Conservation (phyloP, 2,888 invertebrate genomes). For the Drosophila kokeensis region DNA sequence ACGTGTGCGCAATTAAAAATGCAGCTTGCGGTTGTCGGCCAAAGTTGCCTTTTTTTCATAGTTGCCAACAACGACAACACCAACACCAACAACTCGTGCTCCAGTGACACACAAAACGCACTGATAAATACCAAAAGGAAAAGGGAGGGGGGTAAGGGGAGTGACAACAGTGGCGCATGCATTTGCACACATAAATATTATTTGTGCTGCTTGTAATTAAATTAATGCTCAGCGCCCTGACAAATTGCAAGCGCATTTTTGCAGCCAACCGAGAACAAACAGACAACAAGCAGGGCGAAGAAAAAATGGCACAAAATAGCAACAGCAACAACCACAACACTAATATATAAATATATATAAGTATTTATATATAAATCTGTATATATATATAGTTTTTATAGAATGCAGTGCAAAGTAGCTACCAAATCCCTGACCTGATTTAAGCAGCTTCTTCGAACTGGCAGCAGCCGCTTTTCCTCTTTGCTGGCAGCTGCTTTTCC, state of each 20-base stretch:
- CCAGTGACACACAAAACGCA: slow-evolving; percentile 73
- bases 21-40: slow-evolving; percentile 79
- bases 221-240: slow-evolving; percentile 60
- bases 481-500: not conserved
- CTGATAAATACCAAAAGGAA: not conserved
- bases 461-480: slow-evolving; percentile 41
- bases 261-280: slow-evolving; percentile 15
- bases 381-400: slow-evolving; percentile 4
- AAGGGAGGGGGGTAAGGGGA: not conserved
- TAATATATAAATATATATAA: slow-evolving; percentile 12
- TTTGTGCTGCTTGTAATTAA: slow-evolving; percentile 62
- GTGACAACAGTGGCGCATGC: slow-evolving; percentile 49
- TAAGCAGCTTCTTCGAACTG: slow-evolving; percentile 51
- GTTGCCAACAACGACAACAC: slow-evolving; percentile 3
- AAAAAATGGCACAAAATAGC: slow-evolving; percentile 36
- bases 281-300: slow-evolving; percentile 19
- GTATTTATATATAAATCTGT: not conserved
- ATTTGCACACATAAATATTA: slow-evolving; percentile 42
- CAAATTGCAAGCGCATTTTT: slow-evolving; percentile 65
- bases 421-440: slow-evolving; percentile 77
- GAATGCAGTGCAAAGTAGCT: slow-evolving; percentile 22
- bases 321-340: slow-evolving; percentile 17
- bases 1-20: slow-evolving; percentile 79
- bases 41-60: slow-evolving; percentile 39
- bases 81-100: slow-evolving; percentile 27